Evolutionary conservation across 2,113 vertebrate genomes (phyloP).

Genomic region (Ictidomys tridecemlineatus): DNA sequence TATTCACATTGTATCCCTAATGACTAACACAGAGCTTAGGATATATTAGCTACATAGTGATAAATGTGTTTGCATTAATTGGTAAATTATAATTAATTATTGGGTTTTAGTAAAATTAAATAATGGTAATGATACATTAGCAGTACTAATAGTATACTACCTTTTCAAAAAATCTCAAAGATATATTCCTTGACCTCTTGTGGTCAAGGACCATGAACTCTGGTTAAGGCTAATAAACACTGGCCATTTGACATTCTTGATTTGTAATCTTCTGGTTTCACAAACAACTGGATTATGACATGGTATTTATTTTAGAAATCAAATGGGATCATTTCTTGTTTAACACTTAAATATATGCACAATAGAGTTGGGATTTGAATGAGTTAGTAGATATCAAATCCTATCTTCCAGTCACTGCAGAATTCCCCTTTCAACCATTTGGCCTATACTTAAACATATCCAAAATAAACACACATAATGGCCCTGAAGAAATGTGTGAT

Average conservation of each 20-base stretch:
- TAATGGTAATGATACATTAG: conserved; percentile 49
- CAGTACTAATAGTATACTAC: conserved; percentile 15
- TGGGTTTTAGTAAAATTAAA: conserved; percentile 65
- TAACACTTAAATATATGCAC: conserved; percentile 36
- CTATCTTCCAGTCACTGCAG: conserved; percentile 26
- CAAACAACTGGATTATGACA: not conserved
- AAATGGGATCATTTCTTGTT: conserved; percentile 14
- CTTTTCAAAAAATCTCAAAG: conserved; percentile 43
- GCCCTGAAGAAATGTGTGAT: not conserved
- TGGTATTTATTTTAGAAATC: conserved; percentile 20
- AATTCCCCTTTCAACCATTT: conserved; percentile 56
- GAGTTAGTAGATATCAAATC: not conserved
- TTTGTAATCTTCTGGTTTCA: conserved; percentile 36
- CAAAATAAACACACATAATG: not conserved
- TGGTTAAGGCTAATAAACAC: conserved; percentile 22
- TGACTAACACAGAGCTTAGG: conserved; percentile 51
- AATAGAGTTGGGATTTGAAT: not conserved
- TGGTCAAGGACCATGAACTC: not conserved
- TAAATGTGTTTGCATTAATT: conserved; percentile 63
- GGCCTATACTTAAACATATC: not conserved
- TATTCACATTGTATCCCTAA: conserved; percentile 58
- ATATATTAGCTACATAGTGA: not conserved
- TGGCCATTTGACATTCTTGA: not conserved
- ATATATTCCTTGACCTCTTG: conserved; percentile 47
- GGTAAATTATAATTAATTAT: conserved; percentile 56